These are phyloP conservation scores for Pelochelys cantorii DNA, from an alignment of 2,797 vertebrate genomes.

Conservation along the genomic window DNA sequence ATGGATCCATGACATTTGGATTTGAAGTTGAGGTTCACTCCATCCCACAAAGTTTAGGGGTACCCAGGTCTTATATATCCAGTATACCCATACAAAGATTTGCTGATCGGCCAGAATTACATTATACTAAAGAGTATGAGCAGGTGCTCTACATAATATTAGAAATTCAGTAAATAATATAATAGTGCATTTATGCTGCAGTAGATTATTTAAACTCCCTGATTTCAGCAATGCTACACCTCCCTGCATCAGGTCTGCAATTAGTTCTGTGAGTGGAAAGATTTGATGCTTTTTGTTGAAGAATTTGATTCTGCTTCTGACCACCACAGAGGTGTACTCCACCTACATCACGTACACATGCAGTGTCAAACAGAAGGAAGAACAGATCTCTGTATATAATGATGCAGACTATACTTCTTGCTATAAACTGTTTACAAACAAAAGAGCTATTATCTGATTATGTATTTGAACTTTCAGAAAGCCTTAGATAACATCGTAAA, in stretches of 20 bases:
- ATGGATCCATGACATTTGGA: neutral
- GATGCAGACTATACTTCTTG: neutral
- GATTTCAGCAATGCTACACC: constrained; percentile 32
- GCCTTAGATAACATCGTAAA: no score
- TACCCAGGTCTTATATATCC: neutral
- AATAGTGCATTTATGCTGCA: neutral
- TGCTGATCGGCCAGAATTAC: neutral
- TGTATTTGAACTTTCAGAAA: no score
- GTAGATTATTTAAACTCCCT: constrained; percentile 1
- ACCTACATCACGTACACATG: neutral
- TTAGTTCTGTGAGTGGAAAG: neutral
- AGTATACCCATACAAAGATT: neutral
- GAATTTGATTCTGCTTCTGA: constrained; percentile 18
- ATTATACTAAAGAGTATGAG: neutral
- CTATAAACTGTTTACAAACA: neutral
- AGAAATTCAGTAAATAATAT: constrained; percentile 35
- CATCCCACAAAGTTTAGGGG: neutral
- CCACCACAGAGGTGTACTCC: neutral
- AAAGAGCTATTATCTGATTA: no score
- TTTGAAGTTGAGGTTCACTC: neutral
- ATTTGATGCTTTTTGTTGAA: constrained; percentile 21
- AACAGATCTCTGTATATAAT: neutral
- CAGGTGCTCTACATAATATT: neutral
- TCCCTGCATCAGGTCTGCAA: constrained; percentile 20
- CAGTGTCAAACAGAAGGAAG: neutral